Base-by-base conservation (phyloP, 2,113 vertebrate genomes). In the Eurystomus gularis region DNA sequence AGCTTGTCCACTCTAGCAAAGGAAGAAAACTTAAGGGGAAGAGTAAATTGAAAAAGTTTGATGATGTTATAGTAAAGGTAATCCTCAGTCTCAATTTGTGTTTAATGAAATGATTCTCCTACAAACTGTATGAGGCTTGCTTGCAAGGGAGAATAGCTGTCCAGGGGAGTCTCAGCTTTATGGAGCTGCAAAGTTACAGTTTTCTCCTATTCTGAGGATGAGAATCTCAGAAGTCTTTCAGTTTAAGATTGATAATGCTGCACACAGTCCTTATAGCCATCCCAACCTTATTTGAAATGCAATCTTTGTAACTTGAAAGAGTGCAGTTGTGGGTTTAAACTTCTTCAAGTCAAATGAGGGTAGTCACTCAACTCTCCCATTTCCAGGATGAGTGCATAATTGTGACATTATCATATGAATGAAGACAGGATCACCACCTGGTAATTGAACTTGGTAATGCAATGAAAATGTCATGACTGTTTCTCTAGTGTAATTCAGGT, bases 391-490 rank as follows among this genome's bases (percentile, higher is more conserved):
- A 88, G 73, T 87, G 70, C 46, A 49, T 90, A 90, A 71, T 90
- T 79, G 33, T 85, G 79, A 17, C 62, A 95, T 95, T 96, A 93
- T 85, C 92, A 90, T 95, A 79, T 76, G 66, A 92, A 92, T 90
- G 78, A 92, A 82, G 57, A 17, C 20, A 44, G 61, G 79, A 18
- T 76, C 65, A 87, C 13, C 39, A 64, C 78, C 57, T 90, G 33
- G 52, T 87, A 93, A 89, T 55, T 87, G 82, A 90, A 87, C 35
- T 72, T 72, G 48, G 39, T 90, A 82, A 76, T 76, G 29, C 48
- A 82, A 52, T 90, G 61, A 88, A 95, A 95, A 82, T 76, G 17
- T n/a, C 25, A 28, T 77, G 40, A 44, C 33, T 66, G 3, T 40
- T 18, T 82, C 37, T 91, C 17, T 8, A 58, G 6, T 33, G 18